Evolutionary conservation across 2,797 vertebrate genomes (phyloP).

Genomic region (Xerus rutilus): DNA sequence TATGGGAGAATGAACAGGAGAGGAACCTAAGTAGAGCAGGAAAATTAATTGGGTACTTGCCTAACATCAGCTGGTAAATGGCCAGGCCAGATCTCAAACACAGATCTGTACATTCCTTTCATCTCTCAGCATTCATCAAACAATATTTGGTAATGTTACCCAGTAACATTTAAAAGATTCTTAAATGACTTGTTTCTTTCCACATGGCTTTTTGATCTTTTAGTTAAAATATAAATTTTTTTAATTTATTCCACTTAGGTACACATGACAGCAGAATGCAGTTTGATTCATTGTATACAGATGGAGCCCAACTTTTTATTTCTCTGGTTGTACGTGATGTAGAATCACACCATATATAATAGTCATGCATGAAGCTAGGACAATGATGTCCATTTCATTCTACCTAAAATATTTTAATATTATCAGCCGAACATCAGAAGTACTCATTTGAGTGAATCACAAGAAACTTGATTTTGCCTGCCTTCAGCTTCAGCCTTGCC

Average conservation of each 20-base stretch:
- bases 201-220: constrained; percentile 1
- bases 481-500: not conserved
- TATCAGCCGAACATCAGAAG: not conserved
- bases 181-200: not conserved
- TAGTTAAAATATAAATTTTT: constrained; percentile 39
- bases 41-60: not conserved
- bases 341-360: too few relatives aligned
- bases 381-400: too few relatives aligned
- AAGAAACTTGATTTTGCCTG: constrained; percentile 65
- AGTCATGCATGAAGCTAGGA: too few relatives aligned
- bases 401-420: not conserved
- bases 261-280: too few relatives aligned
- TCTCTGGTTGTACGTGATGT: too few relatives aligned
- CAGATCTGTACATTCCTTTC: not conserved
- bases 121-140: not conserved
- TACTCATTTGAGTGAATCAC: constrained; percentile 39
- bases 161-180: not conserved
- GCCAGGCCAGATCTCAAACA: not conserved
- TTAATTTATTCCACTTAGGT: too few relatives aligned
- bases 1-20: not conserved
- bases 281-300: too few relatives aligned
- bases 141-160: not conserved
- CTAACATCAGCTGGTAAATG: not conserved
- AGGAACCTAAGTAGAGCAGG: not conserved
- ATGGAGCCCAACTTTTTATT: too few relatives aligned